Conservation (phyloP, 1,140 invertebrate species). For the Drosophila neocordata region DNA sequence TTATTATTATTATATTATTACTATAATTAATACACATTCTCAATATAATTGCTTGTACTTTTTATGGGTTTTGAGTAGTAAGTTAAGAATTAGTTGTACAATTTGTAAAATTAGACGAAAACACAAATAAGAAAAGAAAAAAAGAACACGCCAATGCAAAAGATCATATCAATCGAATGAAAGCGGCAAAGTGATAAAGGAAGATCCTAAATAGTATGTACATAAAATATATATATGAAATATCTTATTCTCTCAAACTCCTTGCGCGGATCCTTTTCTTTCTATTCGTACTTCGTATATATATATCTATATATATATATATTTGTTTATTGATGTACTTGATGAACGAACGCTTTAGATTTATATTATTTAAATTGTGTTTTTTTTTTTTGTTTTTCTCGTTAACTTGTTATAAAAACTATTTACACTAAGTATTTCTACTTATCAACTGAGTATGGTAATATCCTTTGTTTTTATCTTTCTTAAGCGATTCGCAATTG, state of each 20-base stretch:
- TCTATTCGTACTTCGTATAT: slow-evolving; percentile 20
- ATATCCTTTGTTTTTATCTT: slow-evolving; percentile 42
- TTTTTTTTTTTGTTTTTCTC: slow-evolving; percentile 20
- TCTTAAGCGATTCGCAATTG: slow-evolving; percentile 59
- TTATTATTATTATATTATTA: background rate
- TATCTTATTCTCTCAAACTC: background rate
- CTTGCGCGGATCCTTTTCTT: background rate
- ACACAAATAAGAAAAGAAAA: background rate
- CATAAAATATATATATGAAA: background rate
- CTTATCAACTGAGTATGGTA: slow-evolving; percentile 76
- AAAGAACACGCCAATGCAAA: background rate
- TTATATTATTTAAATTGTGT: slow-evolving; percentile 28
- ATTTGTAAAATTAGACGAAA: slow-evolving; percentile 11
- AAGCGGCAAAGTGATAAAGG: background rate
- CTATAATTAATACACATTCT: slow-evolving; percentile 13
- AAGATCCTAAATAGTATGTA: slow-evolving; percentile 6
- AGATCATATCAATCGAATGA: slow-evolving; percentile 2
- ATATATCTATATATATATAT: slow-evolving; percentile 28
- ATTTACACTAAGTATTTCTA: slow-evolving; percentile 65
- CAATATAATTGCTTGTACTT: slow-evolving; percentile 15
- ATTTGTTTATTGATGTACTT: slow-evolving; percentile 7
- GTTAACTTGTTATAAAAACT: slow-evolving; percentile 58
- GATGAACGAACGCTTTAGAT: slow-evolving; percentile 23
- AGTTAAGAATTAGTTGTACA: background rate
- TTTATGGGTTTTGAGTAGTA: slow-evolving; percentile 10